These are phyloP conservation scores for Scaptomyza flava DNA, from an alignment of 2,888 invertebrate species.

Conservation along the genomic window DNA sequence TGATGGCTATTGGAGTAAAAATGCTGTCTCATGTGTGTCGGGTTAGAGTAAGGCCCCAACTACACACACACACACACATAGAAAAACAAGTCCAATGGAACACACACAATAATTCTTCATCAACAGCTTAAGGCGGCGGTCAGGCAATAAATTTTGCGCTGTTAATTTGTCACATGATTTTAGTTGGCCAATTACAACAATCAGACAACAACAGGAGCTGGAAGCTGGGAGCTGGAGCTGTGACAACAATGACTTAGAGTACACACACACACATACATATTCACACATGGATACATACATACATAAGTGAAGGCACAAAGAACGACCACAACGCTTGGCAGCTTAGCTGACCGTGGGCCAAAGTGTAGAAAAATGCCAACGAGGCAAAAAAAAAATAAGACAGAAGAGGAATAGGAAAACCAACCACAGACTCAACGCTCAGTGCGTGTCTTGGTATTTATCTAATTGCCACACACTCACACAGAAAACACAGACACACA, in stretches of 20 bases:
- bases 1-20: conserved; percentile 59
- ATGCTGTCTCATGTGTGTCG: conserved; percentile 56
- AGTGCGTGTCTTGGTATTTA: conserved; percentile 69
- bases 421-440: conserved; percentile 31
- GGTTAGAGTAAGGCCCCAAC: not conserved
- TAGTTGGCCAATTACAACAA: conserved; percentile 81
- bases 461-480: conserved; percentile 73
- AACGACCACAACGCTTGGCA: conserved; percentile 49
- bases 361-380: conserved; percentile 76
- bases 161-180: conserved; percentile 82
- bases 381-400: conserved; percentile 60
- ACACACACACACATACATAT: conserved; percentile 33
- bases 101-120: conserved; percentile 76
- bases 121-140: conserved; percentile 78
- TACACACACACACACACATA: not conserved
- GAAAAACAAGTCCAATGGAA: conserved; percentile 29
- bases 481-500: conserved; percentile 10
- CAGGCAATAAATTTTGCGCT: conserved; percentile 81
- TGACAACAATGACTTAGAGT: conserved; percentile 56
- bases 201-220: conserved; percentile 61
- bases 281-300: conserved; percentile 3
- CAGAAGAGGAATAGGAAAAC: conserved; percentile 44
- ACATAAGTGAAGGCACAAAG: conserved; percentile 18
- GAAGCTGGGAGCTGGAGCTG: conserved; percentile 29
- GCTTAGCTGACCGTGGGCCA: conserved; percentile 56